These are phyloP conservation scores for Azorinus chamasolen DNA, from an alignment of 2,888 invertebrate species.

Conservation along the genomic window DNA sequence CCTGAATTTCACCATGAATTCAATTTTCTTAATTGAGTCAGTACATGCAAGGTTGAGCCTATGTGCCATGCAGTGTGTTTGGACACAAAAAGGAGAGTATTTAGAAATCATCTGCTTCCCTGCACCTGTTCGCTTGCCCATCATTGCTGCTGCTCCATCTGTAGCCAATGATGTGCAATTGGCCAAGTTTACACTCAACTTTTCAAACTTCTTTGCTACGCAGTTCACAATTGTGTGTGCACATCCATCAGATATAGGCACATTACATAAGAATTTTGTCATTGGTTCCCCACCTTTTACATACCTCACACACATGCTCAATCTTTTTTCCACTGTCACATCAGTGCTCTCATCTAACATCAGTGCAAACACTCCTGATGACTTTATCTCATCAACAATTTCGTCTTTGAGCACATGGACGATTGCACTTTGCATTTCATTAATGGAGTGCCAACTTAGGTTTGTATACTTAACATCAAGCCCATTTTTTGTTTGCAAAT, in stretches of 20 bases:
- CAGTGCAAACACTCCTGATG: slow-evolving; percentile 23
- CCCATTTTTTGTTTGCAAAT: slow-evolving; percentile 41
- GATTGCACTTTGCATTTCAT: slow-evolving; percentile 39
- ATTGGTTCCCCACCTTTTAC: slow-evolving; percentile 34
- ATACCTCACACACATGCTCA: slow-evolving; percentile 50
- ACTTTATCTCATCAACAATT: slow-evolving; percentile 20
- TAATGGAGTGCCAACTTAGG: slow-evolving; percentile 40
- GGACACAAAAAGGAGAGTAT: slow-evolving; percentile 44
- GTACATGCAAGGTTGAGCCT: slow-evolving; percentile 49
- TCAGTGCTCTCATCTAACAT: slow-evolving; percentile 57
- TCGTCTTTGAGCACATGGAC: slow-evolving; percentile 7
- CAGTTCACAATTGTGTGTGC: slow-evolving; percentile 26
- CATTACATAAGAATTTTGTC: slow-evolving; percentile 38
- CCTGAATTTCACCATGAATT: slow-evolving; percentile 43
- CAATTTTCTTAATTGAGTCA: slow-evolving; percentile 52
- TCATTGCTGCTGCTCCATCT: slow-evolving; percentile 56
- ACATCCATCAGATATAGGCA: slow-evolving; percentile 32
- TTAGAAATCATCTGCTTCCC: slow-evolving; percentile 43
- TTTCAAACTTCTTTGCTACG: neutral
- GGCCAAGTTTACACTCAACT: slow-evolving; percentile 7
- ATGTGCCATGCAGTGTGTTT: slow-evolving; percentile 52
- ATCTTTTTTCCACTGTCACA: slow-evolving; percentile 30
- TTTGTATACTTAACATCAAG: slow-evolving; percentile 36
- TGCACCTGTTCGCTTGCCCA: slow-evolving; percentile 42
- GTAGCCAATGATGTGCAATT: slow-evolving; percentile 48